Percentiles rank a stretch among this genome's conserved stretches.
These are phyloP conservation scores for Drosophila prolongata DNA, from an alignment of 2,888 invertebrate species.

Conservation along the genomic window DNA sequence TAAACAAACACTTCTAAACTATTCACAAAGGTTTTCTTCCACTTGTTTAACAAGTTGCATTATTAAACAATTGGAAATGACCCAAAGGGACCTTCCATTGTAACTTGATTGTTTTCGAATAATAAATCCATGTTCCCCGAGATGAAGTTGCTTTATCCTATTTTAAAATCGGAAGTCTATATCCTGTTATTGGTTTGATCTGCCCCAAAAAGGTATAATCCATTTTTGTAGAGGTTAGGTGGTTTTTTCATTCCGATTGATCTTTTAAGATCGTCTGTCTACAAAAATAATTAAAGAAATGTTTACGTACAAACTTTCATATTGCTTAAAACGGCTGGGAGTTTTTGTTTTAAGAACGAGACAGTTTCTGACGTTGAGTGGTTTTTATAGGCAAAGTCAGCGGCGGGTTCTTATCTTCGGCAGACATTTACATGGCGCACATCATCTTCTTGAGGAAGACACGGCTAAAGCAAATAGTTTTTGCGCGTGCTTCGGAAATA, in stretches of 20 bases:
- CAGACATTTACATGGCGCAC: constrained; percentile 1
- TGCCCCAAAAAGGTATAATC: neutral
- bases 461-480: neutral
- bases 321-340: neutral
- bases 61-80: too few species aligned
- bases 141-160: too few species aligned
- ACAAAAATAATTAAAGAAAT: neutral
- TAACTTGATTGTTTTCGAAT: too few species aligned
- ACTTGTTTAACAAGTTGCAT: too few species aligned
- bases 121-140: too few species aligned
- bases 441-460: neutral
- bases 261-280: neutral
- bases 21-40: too few species aligned
- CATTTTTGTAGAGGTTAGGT: neutral
- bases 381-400: neutral
- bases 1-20: too few species aligned
- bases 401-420: neutral
- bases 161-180: neutral
- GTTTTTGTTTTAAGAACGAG: constrained; percentile 1
- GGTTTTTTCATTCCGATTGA: neutral
- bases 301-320: neutral
- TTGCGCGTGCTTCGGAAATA: constrained; percentile 9
- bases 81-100: too few species aligned
- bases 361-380: neutral
- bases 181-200: neutral